These are phyloP conservation scores for Thera obeliscata DNA, from an alignment of 2,888 invertebrate genomes.

Conservation along the genomic window DNA sequence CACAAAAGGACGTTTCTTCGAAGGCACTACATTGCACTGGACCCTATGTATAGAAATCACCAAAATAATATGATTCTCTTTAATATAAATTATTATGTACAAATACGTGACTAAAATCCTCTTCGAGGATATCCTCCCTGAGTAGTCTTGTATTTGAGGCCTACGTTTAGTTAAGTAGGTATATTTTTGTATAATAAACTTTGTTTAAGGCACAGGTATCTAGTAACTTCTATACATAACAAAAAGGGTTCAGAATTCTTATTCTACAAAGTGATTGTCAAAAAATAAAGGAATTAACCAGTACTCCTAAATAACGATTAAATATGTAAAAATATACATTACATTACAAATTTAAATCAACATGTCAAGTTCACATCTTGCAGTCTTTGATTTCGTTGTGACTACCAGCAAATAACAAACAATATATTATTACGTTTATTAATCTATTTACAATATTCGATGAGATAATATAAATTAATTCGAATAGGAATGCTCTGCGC, in stretches of 20 bases:
- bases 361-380: slow-evolving; percentile 67
- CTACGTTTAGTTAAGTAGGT: not conserved
- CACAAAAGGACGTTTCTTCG: slow-evolving; percentile 80
- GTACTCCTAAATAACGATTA: slow-evolving; percentile 66
- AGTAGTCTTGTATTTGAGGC: slow-evolving; percentile 1
- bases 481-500: slow-evolving; percentile 75
- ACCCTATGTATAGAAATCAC: slow-evolving; percentile 37
- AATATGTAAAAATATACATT: slow-evolving; percentile 71
- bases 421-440: slow-evolving; percentile 46
- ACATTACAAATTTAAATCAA: slow-evolving; percentile 50
- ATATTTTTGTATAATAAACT: slow-evolving; percentile 7
- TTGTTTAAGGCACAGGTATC: slow-evolving; percentile 9
- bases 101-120: slow-evolving; percentile 6
- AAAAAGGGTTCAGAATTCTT: slow-evolving; percentile 44
- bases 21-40: slow-evolving; percentile 70
- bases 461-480: slow-evolving; percentile 62
- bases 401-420: slow-evolving; percentile 74
- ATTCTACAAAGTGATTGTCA: slow-evolving; percentile 71
- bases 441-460: slow-evolving; percentile 80
- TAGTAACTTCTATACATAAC: slow-evolving; percentile 34
- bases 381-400: slow-evolving; percentile 84
- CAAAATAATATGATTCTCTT: slow-evolving; percentile 2
- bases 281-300: slow-evolving; percentile 79
- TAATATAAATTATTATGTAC: slow-evolving; percentile 30
- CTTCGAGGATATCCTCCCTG: not conserved